Percentiles rank a stretch among this genome's conserved stretches.
These are phyloP conservation scores for Varanus salvator DNA, from an alignment of 2,113 vertebrate species.

Conservation along the genomic window DNA sequence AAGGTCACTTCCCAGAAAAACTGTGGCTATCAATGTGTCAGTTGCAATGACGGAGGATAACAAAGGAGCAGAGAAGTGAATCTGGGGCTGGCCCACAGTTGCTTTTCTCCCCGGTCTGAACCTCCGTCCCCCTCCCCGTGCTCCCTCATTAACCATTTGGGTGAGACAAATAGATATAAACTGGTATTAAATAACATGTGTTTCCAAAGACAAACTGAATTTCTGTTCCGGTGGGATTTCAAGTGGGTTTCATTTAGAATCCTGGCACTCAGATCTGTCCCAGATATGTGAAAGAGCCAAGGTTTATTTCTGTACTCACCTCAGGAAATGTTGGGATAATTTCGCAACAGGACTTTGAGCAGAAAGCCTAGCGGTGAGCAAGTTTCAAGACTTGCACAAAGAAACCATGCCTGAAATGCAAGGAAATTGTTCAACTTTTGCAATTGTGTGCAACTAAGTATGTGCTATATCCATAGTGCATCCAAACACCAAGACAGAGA, in stretches of 20 bases:
- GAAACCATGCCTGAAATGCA: not conserved
- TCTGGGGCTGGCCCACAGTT: constrained; percentile 56
- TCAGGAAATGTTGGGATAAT: not conserved
- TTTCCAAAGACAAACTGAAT: constrained; percentile 16
- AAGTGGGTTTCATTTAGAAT: not conserved
- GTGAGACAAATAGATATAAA: constrained; percentile 57
- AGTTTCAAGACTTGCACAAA: not conserved
- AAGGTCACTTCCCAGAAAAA: constrained; percentile 89
- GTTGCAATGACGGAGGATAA: constrained; percentile 86
- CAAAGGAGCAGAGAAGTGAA: constrained; percentile 76
- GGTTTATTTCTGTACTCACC: not conserved
- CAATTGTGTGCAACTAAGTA: not conserved
- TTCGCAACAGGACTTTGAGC: not conserved
- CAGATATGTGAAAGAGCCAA: not conserved
- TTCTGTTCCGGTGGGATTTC: not conserved
- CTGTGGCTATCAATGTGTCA: constrained; percentile 86
- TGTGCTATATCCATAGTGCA: not conserved
- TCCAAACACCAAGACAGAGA: not conserved
- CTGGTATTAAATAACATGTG: constrained; percentile 17
- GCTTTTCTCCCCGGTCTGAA: constrained; percentile 21
- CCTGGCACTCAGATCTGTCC: not conserved
- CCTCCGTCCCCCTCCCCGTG: constrained; percentile 10
- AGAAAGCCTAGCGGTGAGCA: not conserved
- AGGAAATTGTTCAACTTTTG: not conserved
- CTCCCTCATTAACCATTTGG: constrained; percentile 10